A percentile compares a stretch with the other conserved stretches of the same genome.
Evolutionary conservation across 2,113 vertebrate species (phyloP).

Genomic region (Erinaceus europaeus): DNA sequence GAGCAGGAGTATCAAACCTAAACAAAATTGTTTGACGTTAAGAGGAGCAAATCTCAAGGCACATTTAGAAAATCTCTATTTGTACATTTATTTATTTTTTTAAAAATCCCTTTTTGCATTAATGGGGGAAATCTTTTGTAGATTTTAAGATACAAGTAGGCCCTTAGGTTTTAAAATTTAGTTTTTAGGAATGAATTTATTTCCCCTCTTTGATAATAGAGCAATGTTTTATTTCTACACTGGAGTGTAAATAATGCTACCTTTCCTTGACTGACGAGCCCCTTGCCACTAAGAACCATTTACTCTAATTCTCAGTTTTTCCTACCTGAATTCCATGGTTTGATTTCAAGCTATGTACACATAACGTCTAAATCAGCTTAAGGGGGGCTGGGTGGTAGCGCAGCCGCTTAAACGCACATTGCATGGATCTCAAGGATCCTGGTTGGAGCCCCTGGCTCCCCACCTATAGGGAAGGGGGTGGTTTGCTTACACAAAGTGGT

Average conservation of each 20-base stretch:
- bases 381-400: too few species aligned
- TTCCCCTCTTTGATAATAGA: not conserved
- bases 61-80: constrained; percentile 31
- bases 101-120: constrained; percentile 17
- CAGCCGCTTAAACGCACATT: too few species aligned
- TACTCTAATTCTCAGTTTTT: not conserved
- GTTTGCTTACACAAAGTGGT: too few species aligned
- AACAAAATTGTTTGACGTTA: constrained; percentile 16
- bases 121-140: constrained; percentile 25
- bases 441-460: too few species aligned
- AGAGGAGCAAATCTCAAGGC: constrained; percentile 23
- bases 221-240: constrained; percentile 6
- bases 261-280: not conserved
- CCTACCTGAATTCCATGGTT: constrained; percentile 8
- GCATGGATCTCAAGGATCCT: too few species aligned
- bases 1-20: not conserved
- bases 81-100: not conserved
- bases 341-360: not conserved
- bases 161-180: not conserved
- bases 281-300: not conserved
- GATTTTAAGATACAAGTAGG: constrained; percentile 6
- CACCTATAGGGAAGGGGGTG: too few species aligned
- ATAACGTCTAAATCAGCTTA: not conserved
- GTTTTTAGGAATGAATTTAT: constrained; percentile 13
- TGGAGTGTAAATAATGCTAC: not conserved